A percentile compares a stretch with the other conserved stretches of the same genome.
Evolutionary conservation across 2,888 invertebrate genomes (phyloP).

Genomic region (Parnassius glacialis): DNA sequence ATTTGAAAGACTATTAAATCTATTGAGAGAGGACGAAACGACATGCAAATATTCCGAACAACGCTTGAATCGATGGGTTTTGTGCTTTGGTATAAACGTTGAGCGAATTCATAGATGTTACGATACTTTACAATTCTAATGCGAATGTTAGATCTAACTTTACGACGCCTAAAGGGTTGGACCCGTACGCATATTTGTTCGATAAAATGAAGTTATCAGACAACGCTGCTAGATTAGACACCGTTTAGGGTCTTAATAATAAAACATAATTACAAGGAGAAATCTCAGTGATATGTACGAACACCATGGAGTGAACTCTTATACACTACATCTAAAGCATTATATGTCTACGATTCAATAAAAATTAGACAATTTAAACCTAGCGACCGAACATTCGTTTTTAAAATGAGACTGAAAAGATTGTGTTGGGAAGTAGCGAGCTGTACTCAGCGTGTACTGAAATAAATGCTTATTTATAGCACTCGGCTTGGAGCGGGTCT

Average conservation of each 20-base stretch:
- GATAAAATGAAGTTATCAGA: slow-evolving; percentile 59
- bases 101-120: slow-evolving; percentile 76
- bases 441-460: slow-evolving; percentile 37
- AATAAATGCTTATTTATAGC: slow-evolving; percentile 28
- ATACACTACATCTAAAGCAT: slow-evolving; percentile 75
- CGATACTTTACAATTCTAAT: slow-evolving; percentile 74
- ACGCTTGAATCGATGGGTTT: slow-evolving; percentile 78
- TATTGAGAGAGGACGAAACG: slow-evolving; percentile 61
- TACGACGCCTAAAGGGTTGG: slow-evolving; percentile 78
- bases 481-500: slow-evolving; percentile 25
- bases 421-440: slow-evolving; percentile 37
- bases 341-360: slow-evolving; percentile 65
- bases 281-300: slow-evolving; percentile 80
- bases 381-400: slow-evolving; percentile 56
- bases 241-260: slow-evolving; percentile 53
- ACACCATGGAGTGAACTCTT: slow-evolving; percentile 73
- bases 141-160: slow-evolving; percentile 75
- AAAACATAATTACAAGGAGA: slow-evolving; percentile 74
- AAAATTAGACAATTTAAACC: slow-evolving; percentile 57
- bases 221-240: slow-evolving; percentile 63
- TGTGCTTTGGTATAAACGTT: slow-evolving; percentile 81
- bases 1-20: slow-evolving; percentile 78
- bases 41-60: slow-evolving; percentile 67
- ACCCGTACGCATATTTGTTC: slow-evolving; percentile 77
- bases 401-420: slow-evolving; percentile 31